A percentile compares a stretch with the other conserved stretches of the same genome.
Evolutionary conservation across 2,797 vertebrate species (phyloP).

Genomic region (Centropyge bicolor): DNA sequence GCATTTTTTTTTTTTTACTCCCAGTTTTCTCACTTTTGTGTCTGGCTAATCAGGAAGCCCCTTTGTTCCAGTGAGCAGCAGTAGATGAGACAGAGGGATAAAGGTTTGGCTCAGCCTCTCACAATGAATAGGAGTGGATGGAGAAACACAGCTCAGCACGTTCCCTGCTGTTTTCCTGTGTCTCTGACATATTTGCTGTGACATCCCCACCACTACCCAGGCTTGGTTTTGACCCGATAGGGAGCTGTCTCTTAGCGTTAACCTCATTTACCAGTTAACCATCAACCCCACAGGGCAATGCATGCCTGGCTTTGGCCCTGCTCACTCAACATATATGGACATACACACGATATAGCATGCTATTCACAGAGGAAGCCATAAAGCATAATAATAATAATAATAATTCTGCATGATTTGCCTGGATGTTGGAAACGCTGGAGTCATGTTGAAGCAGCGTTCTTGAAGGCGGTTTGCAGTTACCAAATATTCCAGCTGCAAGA

Average conservation of each 20-base stretch:
- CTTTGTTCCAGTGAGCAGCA: conserved; percentile 40
- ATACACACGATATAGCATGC: conserved; percentile 30
- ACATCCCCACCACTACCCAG: conserved; percentile 59
- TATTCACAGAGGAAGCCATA: not conserved
- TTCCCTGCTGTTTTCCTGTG: conserved; percentile 60
- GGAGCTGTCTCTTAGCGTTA: conserved; percentile 71
- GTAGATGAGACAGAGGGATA: conserved; percentile 40
- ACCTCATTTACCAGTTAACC: conserved; percentile 55
- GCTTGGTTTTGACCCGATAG: conserved; percentile 63
- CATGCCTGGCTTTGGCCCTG: conserved; percentile 39
- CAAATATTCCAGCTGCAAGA: conserved; percentile 6
- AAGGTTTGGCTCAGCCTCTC: conserved; percentile 51
- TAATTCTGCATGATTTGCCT: conserved; percentile 9
- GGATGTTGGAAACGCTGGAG: conserved; percentile 13
- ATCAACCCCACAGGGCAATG: conserved; percentile 34
- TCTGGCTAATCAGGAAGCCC: conserved; percentile 16
- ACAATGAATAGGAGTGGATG: conserved; percentile 34
- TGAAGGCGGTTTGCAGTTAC: conserved; percentile 4
- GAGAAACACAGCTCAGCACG: conserved; percentile 42
- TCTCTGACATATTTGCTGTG: conserved; percentile 78
- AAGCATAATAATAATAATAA: too few relatives aligned
- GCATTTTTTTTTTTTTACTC: not conserved
- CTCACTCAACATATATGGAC: conserved; percentile 38
- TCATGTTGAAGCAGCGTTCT: not conserved
- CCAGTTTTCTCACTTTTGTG: conserved; percentile 4